These are phyloP conservation scores for Pogonognathellus flavescens DNA, from an alignment of 1,140 invertebrate genomes.

Conservation along the genomic window DNA sequence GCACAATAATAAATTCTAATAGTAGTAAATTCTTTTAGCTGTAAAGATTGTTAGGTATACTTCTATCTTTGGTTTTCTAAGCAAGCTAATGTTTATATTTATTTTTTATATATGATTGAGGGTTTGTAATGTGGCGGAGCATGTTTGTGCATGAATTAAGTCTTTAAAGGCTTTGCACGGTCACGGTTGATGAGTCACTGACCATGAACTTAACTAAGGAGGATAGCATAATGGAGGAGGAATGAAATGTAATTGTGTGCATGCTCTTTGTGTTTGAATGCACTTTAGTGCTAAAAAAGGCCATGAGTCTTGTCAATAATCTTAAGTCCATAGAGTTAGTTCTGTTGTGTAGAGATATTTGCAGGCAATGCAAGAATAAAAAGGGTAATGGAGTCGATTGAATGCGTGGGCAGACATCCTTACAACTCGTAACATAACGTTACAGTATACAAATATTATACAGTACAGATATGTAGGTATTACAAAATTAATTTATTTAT, in stretches of 20 bases:
- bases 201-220: conserved; percentile 59
- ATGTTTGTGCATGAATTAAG: conserved; percentile 48
- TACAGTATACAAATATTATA: no score
- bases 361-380: not conserved
- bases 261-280: not conserved
- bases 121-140: not conserved
- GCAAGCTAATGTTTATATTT: not conserved
- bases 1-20: no score
- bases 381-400: not conserved
- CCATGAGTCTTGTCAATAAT: not conserved
- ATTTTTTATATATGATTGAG: not conserved
- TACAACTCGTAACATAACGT: no score
- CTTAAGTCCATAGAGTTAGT: not conserved
- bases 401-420: not conserved
- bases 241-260: not conserved
- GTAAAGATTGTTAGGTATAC: no score
- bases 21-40: no score
- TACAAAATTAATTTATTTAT: not conserved
- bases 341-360: not conserved
- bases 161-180: conserved; percentile 44
- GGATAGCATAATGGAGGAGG: not conserved
- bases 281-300: conserved; percentile 29
- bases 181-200: conserved; percentile 57
- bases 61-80: no score
- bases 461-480: not conserved